A percentile compares a stretch with the other conserved stretches of the same genome.
Conservation (phyloP, 2,113 vertebrate species). For the Vimba vimba region DNA sequence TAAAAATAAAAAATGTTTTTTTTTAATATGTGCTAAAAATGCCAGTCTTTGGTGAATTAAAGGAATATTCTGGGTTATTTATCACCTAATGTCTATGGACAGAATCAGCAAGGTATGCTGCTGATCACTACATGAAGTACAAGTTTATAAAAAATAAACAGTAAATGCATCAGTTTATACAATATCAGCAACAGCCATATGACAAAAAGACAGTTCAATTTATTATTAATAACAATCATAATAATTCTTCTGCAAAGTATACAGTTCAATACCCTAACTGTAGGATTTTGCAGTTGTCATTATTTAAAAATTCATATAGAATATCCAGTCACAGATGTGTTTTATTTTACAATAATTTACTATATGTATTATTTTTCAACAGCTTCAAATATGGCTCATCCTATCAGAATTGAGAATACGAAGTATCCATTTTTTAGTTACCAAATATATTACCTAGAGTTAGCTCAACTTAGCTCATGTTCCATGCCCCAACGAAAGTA, state of each 20-base stretch:
- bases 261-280: background rate
- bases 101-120: background rate
- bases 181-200: no score
- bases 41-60: background rate
- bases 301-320: background rate
- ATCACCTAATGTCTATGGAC: background rate
- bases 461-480: background rate
- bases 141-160: background rate
- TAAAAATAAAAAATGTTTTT: background rate
- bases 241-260: background rate
- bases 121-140: background rate
- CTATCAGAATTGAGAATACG: background rate
- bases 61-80: background rate
- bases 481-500: background rate
- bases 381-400: background rate
- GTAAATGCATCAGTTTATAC: no score
- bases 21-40: background rate
- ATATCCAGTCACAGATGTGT: background rate
- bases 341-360: background rate
- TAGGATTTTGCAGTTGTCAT: background rate
- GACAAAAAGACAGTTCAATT: no score
- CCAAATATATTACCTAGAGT: background rate
- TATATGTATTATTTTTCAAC: background rate
- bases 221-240: background rate
- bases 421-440: background rate